Base-by-base conservation (phyloP, 2,888 invertebrate species). In the Microctonus brassicae region DNA sequence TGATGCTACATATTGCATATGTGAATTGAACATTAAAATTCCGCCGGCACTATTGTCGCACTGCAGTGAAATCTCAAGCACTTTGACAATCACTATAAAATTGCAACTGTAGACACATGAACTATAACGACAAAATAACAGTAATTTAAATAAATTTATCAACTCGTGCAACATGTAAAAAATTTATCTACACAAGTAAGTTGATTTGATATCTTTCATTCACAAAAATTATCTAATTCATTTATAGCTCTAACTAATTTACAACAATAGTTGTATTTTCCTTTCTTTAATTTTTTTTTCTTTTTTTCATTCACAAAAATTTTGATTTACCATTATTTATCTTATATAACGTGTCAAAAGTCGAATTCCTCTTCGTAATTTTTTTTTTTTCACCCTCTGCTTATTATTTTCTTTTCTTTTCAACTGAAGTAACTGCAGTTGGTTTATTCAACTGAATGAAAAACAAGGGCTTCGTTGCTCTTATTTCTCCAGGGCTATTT, bases 21-120 rank as follows among this genome's bases (percentile, higher is more conserved):
- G 5, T 20, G 17, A 17, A 47, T 17, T n/a, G 39, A 52, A 57
- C 26, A 47, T 52, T 11, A 57, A 20, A 61, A 10, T 58, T 58
- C 52, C 20, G 39, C 53, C 60, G 36, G 33, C 58, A 65, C 65
- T 64, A 47, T 34, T 58, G 60, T 52, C 70, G 60, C 65, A 65
- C 60, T 65, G 65, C 70, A 64, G 60, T 55, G 52, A 26, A n/a
- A 47, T 47, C 17, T 47, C 47, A 17, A 47, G 17, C 20, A 47
- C 47, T 47, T 6, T 17, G 47, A 47, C 47, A 17, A 47, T 47
- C 47, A 47, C 13, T 61, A 22, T 11, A 47, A 63, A 64, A 29
- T 57, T 42, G 57, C 47, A 55, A 58, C 67, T 67, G 67, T 26
- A 47, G 34, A 66, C 34, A 17, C 24, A 26, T 58, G 13, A 29